Base-by-base conservation (phyloP, 2,888 invertebrate species). In the Drosophila hamatofila region DNA sequence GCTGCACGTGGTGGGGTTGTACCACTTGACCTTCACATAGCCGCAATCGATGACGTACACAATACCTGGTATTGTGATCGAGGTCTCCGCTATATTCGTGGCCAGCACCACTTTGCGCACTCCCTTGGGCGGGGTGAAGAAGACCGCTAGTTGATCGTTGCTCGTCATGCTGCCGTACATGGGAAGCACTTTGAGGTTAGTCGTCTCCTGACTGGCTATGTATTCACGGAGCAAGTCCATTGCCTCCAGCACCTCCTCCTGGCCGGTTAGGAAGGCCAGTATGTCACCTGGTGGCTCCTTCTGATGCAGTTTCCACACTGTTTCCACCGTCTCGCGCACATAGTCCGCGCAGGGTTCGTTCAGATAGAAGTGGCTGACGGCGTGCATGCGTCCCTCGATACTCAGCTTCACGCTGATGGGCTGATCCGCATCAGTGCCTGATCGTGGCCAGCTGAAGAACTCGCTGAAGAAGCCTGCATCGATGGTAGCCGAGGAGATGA, bases 71-170 rank as follows among this genome's bases (percentile, higher is more conserved):
- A 99, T 98, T 0, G 99, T 99, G 21, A 99, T 95, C 1, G 98
- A 98, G 0, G 99, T 97, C 93, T 99, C 99, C 0, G 99, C 99
- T 59, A 99, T 97, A 91, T 99, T 99, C 0, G 99, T 99, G 0
- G 99, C 97, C 6, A 99, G 94, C 0, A 99, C 95, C 25, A 99
- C 95, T 93, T 99, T 99, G 33, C 99, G 94, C 0, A 95, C 95
- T 37, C 96, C 96, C 72, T 94, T 94, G 0, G 95, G 95, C 0
- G 95, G 94, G 12, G 93, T 93, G 83, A 96, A 95, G 91, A 98
- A 98, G 1, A 97, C 98, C 90, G 96, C 96, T 66, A 97, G 91
- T 92, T 97, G 96, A 72, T 97, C 96, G 48, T 94, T 93, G 83
- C 95, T 95, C 0, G 98, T 96, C 65, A 99, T 93, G 37, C 97